Conservation (phyloP, 2,888 invertebrate genomes). For the Tiliacea aurago region DNA sequence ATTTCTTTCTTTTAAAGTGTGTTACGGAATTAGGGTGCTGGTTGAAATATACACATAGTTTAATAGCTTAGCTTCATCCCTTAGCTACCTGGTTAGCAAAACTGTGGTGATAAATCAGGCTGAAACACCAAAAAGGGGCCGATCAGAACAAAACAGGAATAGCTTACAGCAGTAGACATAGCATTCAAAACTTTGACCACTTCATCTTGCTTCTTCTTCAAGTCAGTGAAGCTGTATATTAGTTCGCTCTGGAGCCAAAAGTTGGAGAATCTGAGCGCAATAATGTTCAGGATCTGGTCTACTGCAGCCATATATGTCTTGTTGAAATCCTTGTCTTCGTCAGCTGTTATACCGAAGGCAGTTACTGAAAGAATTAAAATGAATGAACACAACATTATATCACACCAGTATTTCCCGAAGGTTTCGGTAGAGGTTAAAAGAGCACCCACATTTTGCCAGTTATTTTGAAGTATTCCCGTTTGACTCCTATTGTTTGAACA, state of each 20-base stretch:
- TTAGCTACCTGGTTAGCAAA: not conserved
- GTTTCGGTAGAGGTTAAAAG: not conserved
- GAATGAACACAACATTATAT: not conserved
- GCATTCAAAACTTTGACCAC: slow-evolving; percentile 64
- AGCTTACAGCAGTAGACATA: slow-evolving; percentile 67
- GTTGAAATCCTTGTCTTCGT: slow-evolving; percentile 65
- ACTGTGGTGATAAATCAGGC: not conserved
- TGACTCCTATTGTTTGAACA: not conserved
- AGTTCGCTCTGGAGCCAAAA: slow-evolving; percentile 69
- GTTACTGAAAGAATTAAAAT: slow-evolving; percentile 63
- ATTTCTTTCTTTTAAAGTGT: too few relatives aligned
- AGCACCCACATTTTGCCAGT: not conserved
- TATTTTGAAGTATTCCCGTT: not conserved
- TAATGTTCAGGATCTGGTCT: slow-evolving; percentile 61
- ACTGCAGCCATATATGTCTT: slow-evolving; percentile 66
- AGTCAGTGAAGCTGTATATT: slow-evolving; percentile 62
- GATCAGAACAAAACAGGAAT: not conserved
- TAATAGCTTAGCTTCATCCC: not conserved
- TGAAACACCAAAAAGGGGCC: not conserved
- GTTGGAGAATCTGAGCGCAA: slow-evolving; percentile 64
- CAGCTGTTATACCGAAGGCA: slow-evolving; percentile 67
- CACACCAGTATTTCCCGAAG: not conserved
- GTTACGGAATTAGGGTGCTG: not conserved
- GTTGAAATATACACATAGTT: not conserved
- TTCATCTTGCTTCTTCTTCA: slow-evolving; percentile 64